phyloP scores from a whole-genome alignment of 2,113 vertebrate genomes.

The Oostethus manadensis region DNA sequence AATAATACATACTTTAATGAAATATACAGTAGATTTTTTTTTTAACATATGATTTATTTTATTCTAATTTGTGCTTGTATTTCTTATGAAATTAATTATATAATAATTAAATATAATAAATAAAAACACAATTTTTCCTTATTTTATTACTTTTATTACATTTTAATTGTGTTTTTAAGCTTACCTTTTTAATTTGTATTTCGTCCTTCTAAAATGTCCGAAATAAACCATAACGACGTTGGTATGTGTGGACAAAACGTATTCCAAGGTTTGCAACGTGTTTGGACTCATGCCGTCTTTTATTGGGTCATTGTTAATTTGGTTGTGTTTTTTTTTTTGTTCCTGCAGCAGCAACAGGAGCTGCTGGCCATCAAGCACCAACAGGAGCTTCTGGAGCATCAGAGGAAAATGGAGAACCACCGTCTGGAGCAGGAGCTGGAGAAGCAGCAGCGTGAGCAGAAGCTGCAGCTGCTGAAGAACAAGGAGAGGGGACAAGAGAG shows the following conservation, averaged over 20 bases:
- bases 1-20: too few relatives aligned
- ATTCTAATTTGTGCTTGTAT: too few relatives aligned
- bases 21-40: too few relatives aligned
- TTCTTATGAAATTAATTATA: too few relatives aligned
- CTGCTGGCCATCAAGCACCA: conserved; percentile 95
- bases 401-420: conserved; percentile 94
- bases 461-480: conserved; percentile 92
- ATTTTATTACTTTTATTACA: too few relatives aligned
- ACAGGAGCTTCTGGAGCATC: conserved; percentile 95
- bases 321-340: neutral
- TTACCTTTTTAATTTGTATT: too few relatives aligned
- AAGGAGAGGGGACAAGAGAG: conserved; percentile 97
- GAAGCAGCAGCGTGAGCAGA: conserved; percentile 95
- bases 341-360: conserved; percentile 91
- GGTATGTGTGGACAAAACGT: neutral
- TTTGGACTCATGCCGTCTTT: neutral
- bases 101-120: too few relatives aligned
- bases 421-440: conserved; percentile 95
- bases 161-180: too few relatives aligned
- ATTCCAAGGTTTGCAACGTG: neutral
- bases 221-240: too few relatives aligned
- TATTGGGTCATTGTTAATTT: neutral
- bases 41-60: too few relatives aligned
- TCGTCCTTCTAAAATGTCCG: too few relatives aligned
- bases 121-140: too few relatives aligned